Conservation (phyloP, 1,140 invertebrate genomes). For the Sitobion miscanthi region DNA sequence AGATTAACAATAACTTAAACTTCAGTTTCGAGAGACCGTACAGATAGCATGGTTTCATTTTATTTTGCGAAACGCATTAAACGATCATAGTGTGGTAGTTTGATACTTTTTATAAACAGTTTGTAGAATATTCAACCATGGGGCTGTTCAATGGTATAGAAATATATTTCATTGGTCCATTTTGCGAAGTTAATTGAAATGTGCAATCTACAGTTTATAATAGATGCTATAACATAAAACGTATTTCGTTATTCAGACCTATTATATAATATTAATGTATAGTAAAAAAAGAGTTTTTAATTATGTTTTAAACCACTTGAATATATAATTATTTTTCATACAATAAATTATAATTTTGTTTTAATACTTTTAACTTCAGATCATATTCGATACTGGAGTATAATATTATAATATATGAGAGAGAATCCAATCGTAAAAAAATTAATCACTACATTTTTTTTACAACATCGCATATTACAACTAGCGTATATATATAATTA, state of each 20-base stretch:
- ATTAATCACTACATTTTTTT: neutral
- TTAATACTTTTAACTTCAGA: neutral
- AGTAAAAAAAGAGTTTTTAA: neutral
- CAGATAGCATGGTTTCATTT: neutral
- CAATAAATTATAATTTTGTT: neutral
- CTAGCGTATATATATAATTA: neutral
- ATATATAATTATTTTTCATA: neutral
- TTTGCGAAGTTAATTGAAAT: neutral
- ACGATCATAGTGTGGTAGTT: neutral
- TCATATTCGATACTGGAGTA: neutral
- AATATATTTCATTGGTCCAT: neutral
- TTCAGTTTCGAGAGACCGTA: neutral
- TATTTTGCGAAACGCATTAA: neutral
- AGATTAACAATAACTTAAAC: neutral
- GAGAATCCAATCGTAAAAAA: neutral
- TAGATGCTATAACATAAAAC: neutral
- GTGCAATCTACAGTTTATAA: neutral
- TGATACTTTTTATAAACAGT: neutral
- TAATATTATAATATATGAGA: neutral
- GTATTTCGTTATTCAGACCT: neutral
- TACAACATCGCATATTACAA: neutral
- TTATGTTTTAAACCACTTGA: neutral
- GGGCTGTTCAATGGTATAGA: neutral
- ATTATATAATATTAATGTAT: no score
- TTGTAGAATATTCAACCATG: neutral